phyloP scores from a whole-genome alignment of 2,888 invertebrate species.

The Nomada ferruginata region DNA sequence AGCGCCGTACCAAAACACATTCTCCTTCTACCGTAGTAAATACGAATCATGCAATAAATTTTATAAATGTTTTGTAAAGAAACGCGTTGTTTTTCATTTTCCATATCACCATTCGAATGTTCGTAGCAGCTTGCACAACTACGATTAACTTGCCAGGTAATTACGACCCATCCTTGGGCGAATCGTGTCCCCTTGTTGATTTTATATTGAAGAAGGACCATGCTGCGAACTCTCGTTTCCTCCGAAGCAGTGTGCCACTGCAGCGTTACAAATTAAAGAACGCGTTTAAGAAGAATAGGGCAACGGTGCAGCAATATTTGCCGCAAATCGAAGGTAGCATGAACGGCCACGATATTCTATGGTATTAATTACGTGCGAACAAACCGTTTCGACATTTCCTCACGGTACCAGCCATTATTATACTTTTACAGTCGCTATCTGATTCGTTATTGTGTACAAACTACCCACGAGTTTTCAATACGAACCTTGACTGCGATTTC shows the following conservation, averaged over 20 bases:
- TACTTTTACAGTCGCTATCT: slow-evolving; percentile 53
- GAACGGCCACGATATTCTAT: slow-evolving; percentile 3
- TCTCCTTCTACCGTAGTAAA: slow-evolving; percentile 64
- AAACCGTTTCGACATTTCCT: slow-evolving; percentile 72
- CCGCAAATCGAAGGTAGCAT: background rate
- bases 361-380: slow-evolving; percentile 68
- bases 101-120: background rate
- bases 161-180: background rate
- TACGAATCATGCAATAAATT: slow-evolving; percentile 78
- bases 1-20: slow-evolving; percentile 73
- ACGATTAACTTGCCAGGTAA: background rate
- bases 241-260: background rate
- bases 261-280: slow-evolving; percentile 12
- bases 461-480: slow-evolving; percentile 33
- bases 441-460: slow-evolving; percentile 61
- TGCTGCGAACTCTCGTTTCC: background rate
- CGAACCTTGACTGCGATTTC: slow-evolving; percentile 61
- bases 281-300: background rate
- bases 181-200: background rate
- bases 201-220: background rate
- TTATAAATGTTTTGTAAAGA: slow-evolving; percentile 79
- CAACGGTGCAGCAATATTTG: background rate
- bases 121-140: background rate
- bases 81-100: slow-evolving; percentile 5
- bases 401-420: slow-evolving; percentile 56